phyloP scores from a whole-genome alignment of 2,888 invertebrate genomes.

The Cylindroiulus punctatus region DNA sequence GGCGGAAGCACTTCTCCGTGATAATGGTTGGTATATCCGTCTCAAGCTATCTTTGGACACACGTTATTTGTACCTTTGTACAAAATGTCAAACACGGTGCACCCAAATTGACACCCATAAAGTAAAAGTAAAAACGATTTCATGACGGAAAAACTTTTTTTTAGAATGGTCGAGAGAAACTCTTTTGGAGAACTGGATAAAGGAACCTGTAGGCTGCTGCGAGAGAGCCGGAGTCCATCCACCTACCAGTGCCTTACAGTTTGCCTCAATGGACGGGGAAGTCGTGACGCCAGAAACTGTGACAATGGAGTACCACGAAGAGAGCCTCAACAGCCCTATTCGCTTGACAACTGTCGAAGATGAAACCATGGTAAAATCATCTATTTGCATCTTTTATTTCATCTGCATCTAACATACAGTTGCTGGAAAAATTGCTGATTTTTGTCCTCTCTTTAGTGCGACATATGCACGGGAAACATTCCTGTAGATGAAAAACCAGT shows the following conservation, averaged over 20 bases:
- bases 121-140: background rate
- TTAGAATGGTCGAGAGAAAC: conserved; percentile 77
- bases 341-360: conserved; percentile 57
- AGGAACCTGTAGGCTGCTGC: conserved; percentile 74
- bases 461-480: conserved; percentile 54
- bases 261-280: conserved; percentile 62
- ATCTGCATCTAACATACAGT: too few species aligned
- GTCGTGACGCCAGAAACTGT: conserved; percentile 61
- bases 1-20: conserved; percentile 75
- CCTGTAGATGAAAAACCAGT: conserved; percentile 68
- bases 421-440: too few species aligned
- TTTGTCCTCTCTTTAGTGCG: conserved; percentile 36
- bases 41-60: too few species aligned
- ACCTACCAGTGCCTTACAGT: conserved; percentile 68
- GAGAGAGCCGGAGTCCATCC: conserved; percentile 75
- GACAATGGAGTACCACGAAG: conserved; percentile 60
- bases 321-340: conserved; percentile 60
- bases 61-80: too few species aligned
- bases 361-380: conserved; percentile 59
- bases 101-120: too few species aligned
- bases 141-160: background rate
- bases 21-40: conserved; percentile 70
- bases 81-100: too few species aligned
- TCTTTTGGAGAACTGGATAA: conserved; percentile 76
- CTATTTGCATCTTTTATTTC: background rate